Base-by-base conservation (phyloP, 2,888 invertebrate species). In the Ethmia dodecea region DNA sequence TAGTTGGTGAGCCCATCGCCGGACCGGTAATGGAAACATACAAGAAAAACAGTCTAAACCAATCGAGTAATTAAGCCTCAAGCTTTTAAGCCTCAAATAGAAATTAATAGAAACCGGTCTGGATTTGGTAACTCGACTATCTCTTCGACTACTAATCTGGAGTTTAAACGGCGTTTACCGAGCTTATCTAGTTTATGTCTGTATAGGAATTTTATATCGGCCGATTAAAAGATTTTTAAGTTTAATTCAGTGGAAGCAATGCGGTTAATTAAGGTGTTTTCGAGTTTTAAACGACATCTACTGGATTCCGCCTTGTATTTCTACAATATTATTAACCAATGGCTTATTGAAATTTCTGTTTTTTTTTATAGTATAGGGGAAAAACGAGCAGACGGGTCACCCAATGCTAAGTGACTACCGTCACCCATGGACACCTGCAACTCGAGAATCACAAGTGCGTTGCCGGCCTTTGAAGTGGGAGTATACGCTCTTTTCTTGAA, bases 181-280 rank as follows among this genome's bases (percentile, higher is more conserved):
- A 8, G 55, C 56, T 71, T 72, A 75, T 75, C 72, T 70, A 51
- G 46, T 71, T 70, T 66, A 74, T 61, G 61, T 60, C 57, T 56
- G 45, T 55, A 52, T 61, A 47, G 49, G 55, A 67, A 61, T 66
- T 68, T 64, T 57, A 63, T 64, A 50, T 56, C 41, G 49, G 56
- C 52, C 49, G 55, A 60, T 60, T 59, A 56, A 39, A 45, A 50
- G 50, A 53, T 52, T 52, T 55, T 54, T 42, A 45, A 54, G 47
- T 40, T 38, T 38, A 50, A 49, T 48, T 46, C 33, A 42, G 48
- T 41, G 16, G 32, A 12, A 15, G 32, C 41, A 47, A 53, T 48
- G 40, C 45, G 37, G 45, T 54, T 57, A 52, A 63, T 59, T 54
- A 58, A 61, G 49, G 49, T 49, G 46, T 32, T 32, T 26, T 26